Percentiles rank a stretch among this genome's conserved stretches.
phyloP scores from a whole-genome alignment of 2,113 vertebrate genomes.

The Hyperopisus bebe region DNA sequence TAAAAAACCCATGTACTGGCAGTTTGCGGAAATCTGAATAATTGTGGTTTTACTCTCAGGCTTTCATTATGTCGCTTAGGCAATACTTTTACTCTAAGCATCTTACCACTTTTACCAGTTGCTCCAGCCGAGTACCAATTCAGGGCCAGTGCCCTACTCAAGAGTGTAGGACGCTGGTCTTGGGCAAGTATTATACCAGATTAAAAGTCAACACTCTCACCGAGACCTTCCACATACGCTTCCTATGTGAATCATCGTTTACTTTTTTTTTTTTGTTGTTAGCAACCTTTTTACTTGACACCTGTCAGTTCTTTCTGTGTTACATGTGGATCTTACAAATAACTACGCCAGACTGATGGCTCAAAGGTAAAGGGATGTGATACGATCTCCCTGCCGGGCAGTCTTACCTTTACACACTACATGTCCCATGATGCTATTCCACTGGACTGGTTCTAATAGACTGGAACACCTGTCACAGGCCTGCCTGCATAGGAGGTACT shows the following conservation, averaged over 20 bases:
- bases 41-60: constrained; percentile 1
- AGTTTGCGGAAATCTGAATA: constrained; percentile 2
- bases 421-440: background rate
- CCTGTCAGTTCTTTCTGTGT: background rate
- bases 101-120: background rate
- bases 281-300: background rate
- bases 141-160: background rate
- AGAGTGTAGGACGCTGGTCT: background rate
- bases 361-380: background rate
- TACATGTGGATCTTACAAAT: background rate
- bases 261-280: background rate
- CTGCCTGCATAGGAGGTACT: background rate
- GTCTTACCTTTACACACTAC: background rate
- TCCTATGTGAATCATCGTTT: background rate
- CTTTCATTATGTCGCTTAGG: background rate
- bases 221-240: background rate
- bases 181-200: background rate
- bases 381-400: background rate
- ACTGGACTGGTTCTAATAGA: background rate
- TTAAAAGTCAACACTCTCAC: background rate
- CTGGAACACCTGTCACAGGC: background rate
- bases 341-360: background rate
- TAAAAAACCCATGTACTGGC: constrained; percentile 3
- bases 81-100: background rate
- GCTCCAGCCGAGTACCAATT: background rate